Conservation (phyloP, 1,140 invertebrate species). For the Prorops nasuta region DNA sequence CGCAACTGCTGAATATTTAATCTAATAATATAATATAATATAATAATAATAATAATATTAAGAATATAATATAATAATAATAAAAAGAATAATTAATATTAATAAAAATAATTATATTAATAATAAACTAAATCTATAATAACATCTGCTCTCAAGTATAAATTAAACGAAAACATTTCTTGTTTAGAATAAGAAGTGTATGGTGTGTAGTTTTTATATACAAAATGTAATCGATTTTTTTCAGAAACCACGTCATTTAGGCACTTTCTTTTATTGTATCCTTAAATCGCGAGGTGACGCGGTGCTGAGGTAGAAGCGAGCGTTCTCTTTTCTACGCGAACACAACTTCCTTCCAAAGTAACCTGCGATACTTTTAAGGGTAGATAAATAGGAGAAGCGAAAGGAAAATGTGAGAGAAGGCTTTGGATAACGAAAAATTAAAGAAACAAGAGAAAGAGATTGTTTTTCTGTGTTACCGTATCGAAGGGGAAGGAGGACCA, state of each 20-base stretch:
- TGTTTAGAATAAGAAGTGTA: slow-evolving; percentile 25
- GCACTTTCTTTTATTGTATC: slow-evolving; percentile 21
- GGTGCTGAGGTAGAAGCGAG: background rate
- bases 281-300: slow-evolving; percentile 9
- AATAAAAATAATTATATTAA: slow-evolving; percentile 27
- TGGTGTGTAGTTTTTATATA: slow-evolving; percentile 33
- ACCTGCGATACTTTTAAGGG: no score
- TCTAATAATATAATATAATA: no score
- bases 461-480: no score
- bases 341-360: no score
- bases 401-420: no score
- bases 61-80: slow-evolving; percentile 33
- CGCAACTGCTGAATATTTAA: no score
- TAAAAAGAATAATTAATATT: slow-evolving; percentile 30
- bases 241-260: slow-evolving; percentile 42
- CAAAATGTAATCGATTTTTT: slow-evolving; percentile 45
- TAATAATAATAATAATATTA: no score
- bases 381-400: no score
- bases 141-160: slow-evolving; percentile 44
- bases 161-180: slow-evolving; percentile 46
- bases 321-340: slow-evolving; percentile 7
- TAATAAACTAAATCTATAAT: slow-evolving; percentile 43
- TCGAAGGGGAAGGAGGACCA: no score
- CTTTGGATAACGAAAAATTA: no score
- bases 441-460: no score